Evolutionary conservation across 2,113 vertebrate genomes (phyloP), one percentile per base, ranked within the genome.

Genomic region (Argyrosomus japonicus): DNA sequence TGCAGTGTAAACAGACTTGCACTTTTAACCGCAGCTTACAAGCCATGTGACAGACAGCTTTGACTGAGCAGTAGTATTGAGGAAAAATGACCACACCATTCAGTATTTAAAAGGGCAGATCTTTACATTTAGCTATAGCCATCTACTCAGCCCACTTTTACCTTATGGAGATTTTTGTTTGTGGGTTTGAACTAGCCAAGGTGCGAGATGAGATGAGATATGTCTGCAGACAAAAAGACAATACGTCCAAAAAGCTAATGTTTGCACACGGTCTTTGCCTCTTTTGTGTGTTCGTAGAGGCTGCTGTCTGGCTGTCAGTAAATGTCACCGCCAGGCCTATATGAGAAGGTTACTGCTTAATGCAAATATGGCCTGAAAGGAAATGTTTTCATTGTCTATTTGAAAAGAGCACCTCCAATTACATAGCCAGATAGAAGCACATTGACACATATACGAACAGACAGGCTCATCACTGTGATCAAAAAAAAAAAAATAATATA

Each of bases 31-130:
- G 58, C 36, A 45, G 75, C 77, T 68, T 43, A 68, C 62, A 67
- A 79, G 62, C 75, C 56, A 64, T 36, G 74, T 83, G 86, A 63
- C 68, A 76, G 68, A 78, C 71, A 62, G 15, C 68, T 72, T 79
- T 47, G 74, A 32, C 68, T 67, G 40, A 65, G 29, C 64, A 32
- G 47, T 6, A 23, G 29, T 13, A 57, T 18, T 15, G 75, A 76
- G 14, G 62, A 64, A 21, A 70, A 70, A 43, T 43, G 50, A 85
- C 77, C 57, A 67, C 47, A 60, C 27, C 40, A 6, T 11, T 79
- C 45, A 63, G 56, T 10, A 63, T 68, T 48, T 53, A 17, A 32
- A 53, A 53, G 27, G 73, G 61, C 45, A 56, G 45, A 27, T 40
- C 4, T 64, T 69, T 15, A 50, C 53, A 32, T 65, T 36, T n/a